phyloP scores from a whole-genome alignment of 2,797 vertebrate species.

The Intellagama lesueurii region DNA sequence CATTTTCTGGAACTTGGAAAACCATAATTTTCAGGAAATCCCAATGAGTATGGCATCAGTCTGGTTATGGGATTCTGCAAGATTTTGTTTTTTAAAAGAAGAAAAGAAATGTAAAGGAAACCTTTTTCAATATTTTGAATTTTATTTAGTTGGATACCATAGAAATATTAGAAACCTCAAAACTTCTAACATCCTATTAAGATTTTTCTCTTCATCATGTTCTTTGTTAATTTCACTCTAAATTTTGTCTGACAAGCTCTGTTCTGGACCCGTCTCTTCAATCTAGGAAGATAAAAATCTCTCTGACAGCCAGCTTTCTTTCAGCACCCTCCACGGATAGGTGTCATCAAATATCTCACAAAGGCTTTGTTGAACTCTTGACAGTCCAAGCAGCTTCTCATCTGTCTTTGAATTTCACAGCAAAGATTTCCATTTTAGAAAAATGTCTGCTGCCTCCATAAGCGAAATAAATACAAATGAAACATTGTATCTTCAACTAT shows the following conservation, averaged over 20 bases:
- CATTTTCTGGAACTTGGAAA: neutral
- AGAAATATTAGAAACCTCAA: neutral
- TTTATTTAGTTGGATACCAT: neutral
- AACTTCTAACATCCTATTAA: neutral
- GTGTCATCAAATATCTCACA: neutral
- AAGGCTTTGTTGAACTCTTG: constrained; percentile 3
- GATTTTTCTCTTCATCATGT: neutral
- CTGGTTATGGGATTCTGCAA: neutral
- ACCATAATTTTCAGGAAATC: neutral
- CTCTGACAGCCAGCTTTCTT: neutral
- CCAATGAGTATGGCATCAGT: neutral
- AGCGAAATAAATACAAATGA: neutral
- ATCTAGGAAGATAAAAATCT: neutral
- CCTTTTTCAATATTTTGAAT: neutral
- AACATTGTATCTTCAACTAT: neutral
- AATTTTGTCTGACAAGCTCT: neutral
- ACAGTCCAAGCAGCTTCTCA: neutral
- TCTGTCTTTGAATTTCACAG: constrained; percentile 3
- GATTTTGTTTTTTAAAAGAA: too few species aligned
- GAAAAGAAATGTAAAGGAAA: too few species aligned
- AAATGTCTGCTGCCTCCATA: neutral
- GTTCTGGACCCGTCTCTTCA: neutral
- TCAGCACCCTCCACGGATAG: neutral
- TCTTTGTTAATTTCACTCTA: neutral
- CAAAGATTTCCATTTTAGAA: neutral